phyloP scores from a whole-genome alignment of 2,113 vertebrate species.

The Pycnonotus jocosus region DNA sequence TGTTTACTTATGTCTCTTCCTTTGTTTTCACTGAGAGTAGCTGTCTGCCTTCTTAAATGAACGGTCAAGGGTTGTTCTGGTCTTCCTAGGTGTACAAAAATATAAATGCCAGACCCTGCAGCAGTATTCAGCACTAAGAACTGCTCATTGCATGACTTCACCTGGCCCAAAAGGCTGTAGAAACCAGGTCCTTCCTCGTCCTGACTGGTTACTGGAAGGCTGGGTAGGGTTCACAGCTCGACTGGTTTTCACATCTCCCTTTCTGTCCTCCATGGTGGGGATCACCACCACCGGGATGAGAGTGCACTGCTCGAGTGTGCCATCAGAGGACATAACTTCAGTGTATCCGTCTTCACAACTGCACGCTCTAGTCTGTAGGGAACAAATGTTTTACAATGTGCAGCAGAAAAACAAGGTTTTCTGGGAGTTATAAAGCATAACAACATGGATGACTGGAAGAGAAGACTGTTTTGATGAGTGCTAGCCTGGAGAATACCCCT shows the following conservation, averaged over 20 bases:
- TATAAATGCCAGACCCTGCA: not conserved
- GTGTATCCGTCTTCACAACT: conserved; percentile 93
- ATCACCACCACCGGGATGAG: conserved; percentile 91
- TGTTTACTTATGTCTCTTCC: not conserved
- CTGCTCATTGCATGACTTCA: conserved; percentile 65
- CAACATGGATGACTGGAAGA: not conserved
- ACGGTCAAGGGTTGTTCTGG: not conserved
- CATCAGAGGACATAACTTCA: conserved; percentile 85
- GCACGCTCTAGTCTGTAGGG: conserved; percentile 81
- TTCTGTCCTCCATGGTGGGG: conserved; percentile 87
- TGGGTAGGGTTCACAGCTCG: conserved; percentile 89
- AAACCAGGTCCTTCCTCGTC: conserved; percentile 92
- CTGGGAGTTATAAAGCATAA: not conserved
- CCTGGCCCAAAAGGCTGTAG: conserved; percentile 95
- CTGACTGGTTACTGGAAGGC: conserved; percentile 78
- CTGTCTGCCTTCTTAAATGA: not conserved
- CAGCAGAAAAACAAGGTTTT: not conserved
- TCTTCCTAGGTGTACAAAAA: not conserved
- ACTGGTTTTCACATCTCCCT: conserved; percentile 93
- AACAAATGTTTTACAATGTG: conserved; percentile 39
- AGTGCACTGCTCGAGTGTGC: conserved; percentile 87
- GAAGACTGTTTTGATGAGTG: not conserved
- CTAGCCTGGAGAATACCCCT: not conserved
- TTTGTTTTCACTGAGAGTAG: not conserved
- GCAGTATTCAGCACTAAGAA: not conserved